A percentile compares a stretch with the other conserved stretches of the same genome.
Conservation (phyloP, 1,140 invertebrate genomes). For the Zaprionus camerounensis region DNA sequence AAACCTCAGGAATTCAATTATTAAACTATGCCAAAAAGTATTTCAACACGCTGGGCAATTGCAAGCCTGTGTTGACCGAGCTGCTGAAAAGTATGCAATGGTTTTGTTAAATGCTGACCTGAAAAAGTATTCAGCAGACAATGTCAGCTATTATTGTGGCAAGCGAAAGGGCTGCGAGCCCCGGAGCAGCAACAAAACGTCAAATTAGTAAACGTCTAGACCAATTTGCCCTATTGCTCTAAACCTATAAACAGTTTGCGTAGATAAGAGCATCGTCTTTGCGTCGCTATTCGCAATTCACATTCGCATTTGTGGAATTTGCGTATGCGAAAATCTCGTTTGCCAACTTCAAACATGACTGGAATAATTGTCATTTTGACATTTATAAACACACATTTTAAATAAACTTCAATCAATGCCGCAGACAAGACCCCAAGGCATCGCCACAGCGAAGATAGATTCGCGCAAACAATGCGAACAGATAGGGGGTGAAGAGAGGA, state of each 20-base stretch:
- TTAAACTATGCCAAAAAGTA: constrained; percentile 22
- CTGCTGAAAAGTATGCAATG: constrained; percentile 3
- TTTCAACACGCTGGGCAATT: constrained; percentile 12
- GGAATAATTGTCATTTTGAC: constrained; percentile 76
- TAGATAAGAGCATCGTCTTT: neutral
- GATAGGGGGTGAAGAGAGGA: constrained; percentile 1
- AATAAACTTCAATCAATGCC: constrained; percentile 80
- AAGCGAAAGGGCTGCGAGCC: neutral
- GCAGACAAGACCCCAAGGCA: constrained; percentile 15
- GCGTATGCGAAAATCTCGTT: constrained; percentile 19
- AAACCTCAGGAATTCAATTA: constrained; percentile 1
- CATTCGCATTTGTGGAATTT: neutral
- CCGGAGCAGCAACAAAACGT: constrained; percentile 11
- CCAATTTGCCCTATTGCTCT: constrained; percentile 62
- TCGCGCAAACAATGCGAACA: constrained; percentile 41
- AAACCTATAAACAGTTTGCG: constrained; percentile 1
- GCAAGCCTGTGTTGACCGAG: neutral
- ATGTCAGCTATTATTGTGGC: neutral
- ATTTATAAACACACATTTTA: constrained; percentile 75
- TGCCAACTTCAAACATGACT: constrained; percentile 44
- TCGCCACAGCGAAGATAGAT: constrained; percentile 55
- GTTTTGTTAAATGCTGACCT: neutral
- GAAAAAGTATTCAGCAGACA: neutral
- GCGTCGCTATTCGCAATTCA: neutral
- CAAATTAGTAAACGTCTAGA: constrained; percentile 58